These are phyloP conservation scores for Hydrolagus colliei DNA, from an alignment of 2,797 vertebrate species.

Conservation along the genomic window DNA sequence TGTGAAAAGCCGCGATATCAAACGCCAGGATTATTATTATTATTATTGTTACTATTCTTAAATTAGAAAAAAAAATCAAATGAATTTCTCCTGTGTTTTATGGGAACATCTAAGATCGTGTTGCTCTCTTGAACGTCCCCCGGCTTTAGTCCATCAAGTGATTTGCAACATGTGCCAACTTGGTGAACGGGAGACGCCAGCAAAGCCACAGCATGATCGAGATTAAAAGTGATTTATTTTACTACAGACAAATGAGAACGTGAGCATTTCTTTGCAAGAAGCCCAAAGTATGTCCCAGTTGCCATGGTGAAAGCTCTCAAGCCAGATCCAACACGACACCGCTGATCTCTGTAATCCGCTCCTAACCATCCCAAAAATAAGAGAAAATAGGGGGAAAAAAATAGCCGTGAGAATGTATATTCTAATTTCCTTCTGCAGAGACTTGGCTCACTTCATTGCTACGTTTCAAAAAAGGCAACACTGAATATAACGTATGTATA, in stretches of 20 bases:
- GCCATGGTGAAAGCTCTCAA: neutral
- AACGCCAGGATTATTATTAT: too few relatives aligned
- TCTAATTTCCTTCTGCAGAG: too few relatives aligned
- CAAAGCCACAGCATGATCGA: neutral
- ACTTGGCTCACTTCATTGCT: too few relatives aligned
- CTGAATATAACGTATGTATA: too few relatives aligned
- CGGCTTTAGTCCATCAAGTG: neutral
- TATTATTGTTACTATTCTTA: too few relatives aligned
- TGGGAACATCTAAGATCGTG: neutral
- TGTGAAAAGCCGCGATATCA: too few relatives aligned
- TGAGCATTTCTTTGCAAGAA: neutral
- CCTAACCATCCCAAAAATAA: too few relatives aligned
- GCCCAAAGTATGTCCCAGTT: slow-evolving; percentile 3
- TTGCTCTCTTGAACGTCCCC: neutral
- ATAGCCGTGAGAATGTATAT: neutral
- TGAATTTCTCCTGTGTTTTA: neutral
- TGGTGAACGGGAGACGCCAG: neutral
- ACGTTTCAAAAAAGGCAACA: too few relatives aligned
- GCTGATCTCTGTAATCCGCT: too few relatives aligned
- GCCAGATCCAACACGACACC: neutral
- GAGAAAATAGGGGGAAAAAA: neutral
- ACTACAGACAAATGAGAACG: neutral
- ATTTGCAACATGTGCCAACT: neutral
- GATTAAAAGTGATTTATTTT: neutral
- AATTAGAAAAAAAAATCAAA: too few relatives aligned